Evolutionary conservation across 2,113 vertebrate genomes (phyloP).

Genomic region (Paraplagusia blochii): DNA sequence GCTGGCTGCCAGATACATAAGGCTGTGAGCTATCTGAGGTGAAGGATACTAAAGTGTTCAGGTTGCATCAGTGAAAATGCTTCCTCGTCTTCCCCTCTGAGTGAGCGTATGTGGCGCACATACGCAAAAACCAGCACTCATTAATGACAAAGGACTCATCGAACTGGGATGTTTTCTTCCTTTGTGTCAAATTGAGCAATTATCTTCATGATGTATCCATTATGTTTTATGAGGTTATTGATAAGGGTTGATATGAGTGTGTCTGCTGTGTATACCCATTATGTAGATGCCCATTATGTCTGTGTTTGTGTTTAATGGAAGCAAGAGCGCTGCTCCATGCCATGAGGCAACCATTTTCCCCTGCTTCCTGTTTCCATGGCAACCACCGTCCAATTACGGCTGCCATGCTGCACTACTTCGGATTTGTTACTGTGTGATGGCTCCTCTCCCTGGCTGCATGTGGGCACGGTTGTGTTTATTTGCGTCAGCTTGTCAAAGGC

Average conservation of each 20-base stretch:
- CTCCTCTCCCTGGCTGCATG: constrained; percentile 68
- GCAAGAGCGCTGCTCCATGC: constrained; percentile 83
- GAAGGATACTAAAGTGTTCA: constrained; percentile 31
- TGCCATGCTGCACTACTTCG: constrained; percentile 62
- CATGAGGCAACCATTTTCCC: constrained; percentile 85
- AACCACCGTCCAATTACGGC: constrained; percentile 89
- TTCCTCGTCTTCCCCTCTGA: constrained; percentile 28
- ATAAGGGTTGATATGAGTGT: constrained; percentile 11
- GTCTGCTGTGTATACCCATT: constrained; percentile 14
- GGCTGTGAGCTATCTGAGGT: constrained; percentile 16
- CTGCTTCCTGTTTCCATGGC: constrained; percentile 99
- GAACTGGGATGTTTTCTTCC: constrained; percentile 10
- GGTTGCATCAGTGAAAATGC: constrained; percentile 33
- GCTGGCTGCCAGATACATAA: constrained; percentile 4
- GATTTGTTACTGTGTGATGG: constrained; percentile 78
- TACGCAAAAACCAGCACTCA: constrained; percentile 11
- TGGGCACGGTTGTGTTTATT: constrained; percentile 31
- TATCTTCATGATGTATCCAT: too few species aligned
- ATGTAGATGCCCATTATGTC: not conserved
- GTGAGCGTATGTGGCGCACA: constrained; percentile 16
- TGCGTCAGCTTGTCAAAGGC: constrained; percentile 24
- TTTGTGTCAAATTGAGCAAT: too few species aligned
- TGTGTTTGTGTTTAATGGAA: constrained; percentile 56
- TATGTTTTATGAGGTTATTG: not conserved
- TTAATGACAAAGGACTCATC: constrained; percentile 34